Evolutionary conservation across 2,888 invertebrate species (phyloP).

Genomic region (Aleiodes alternator): DNA sequence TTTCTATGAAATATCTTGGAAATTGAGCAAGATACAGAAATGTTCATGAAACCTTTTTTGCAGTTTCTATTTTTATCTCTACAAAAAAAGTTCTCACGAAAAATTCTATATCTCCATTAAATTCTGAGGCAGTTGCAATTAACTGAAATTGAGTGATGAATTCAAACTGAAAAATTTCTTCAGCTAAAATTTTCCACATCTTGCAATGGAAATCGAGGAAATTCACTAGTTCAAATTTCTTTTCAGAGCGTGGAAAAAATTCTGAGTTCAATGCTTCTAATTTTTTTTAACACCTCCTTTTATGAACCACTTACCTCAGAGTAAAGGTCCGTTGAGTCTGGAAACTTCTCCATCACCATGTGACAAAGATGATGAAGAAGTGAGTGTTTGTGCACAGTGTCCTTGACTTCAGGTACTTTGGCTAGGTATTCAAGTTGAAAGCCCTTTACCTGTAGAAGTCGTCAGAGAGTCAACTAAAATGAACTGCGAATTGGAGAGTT

Average conservation of each 20-base stretch:
- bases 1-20: no score
- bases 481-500: slow-evolving; percentile 10
- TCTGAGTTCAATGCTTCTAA: not conserved
- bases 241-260: not conserved
- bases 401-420: slow-evolving; percentile 98
- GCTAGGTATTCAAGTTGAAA: slow-evolving; percentile 98
- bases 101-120: no score
- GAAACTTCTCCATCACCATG: slow-evolving; percentile 97
- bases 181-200: no score
- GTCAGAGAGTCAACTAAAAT: slow-evolving; percentile 7
- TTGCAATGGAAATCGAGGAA: no score
- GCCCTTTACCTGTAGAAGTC: slow-evolving; percentile 85
- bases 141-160: no score
- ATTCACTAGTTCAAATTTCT: not conserved
- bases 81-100: no score
- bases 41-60: no score
- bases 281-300: slow-evolving; percentile 38
- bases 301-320: slow-evolving; percentile 85
- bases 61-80: no score
- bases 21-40: no score
- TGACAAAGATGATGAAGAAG: slow-evolving; percentile 97
- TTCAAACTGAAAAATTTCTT: no score
- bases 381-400: slow-evolving; percentile 99
- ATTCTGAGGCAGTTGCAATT: no score
- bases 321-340: slow-evolving; percentile 96